A percentile compares a stretch with the other conserved stretches of the same genome.
phyloP scores from a whole-genome alignment of 2,888 invertebrate species.

The Sericinus montela region DNA sequence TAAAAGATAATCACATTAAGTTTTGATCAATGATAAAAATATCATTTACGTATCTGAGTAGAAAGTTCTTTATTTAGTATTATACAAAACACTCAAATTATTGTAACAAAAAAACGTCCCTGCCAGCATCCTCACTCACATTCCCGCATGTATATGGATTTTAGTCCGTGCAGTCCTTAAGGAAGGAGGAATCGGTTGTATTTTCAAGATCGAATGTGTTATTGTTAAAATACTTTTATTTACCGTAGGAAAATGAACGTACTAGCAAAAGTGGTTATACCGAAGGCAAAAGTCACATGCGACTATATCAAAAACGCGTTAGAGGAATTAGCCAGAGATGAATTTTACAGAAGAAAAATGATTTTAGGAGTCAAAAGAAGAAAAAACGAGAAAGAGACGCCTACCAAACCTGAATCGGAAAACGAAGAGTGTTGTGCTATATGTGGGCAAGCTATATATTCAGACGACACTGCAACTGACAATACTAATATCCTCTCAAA shows the following conservation, averaged over 20 bases:
- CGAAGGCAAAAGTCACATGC: conserved; percentile 35
- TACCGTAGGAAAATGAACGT: conserved; percentile 38
- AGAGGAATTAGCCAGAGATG: conserved; percentile 43
- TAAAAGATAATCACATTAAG: too few relatives aligned
- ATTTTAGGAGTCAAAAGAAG: conserved; percentile 27
- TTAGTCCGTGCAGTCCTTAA: conserved; percentile 28
- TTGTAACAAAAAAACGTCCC: too few relatives aligned
- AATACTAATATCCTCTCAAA: conserved; percentile 1
- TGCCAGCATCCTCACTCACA: too few relatives aligned
- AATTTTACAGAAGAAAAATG: conserved; percentile 29
- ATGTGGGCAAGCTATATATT: background rate
- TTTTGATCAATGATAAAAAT: too few relatives aligned
- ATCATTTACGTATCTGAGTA: too few relatives aligned
- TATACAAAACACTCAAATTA: too few relatives aligned
- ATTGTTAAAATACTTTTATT: conserved; percentile 3
- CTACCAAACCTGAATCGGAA: too few relatives aligned
- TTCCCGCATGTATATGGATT: too few relatives aligned
- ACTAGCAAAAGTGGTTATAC: conserved; percentile 38
- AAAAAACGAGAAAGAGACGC: conserved; percentile 15
- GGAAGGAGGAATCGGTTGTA: conserved; percentile 27
- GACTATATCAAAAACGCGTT: conserved; percentile 35
- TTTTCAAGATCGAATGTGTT: conserved; percentile 12
- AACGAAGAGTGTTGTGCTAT: background rate
- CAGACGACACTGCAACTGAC: background rate
- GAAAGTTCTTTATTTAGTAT: too few relatives aligned